These are phyloP conservation scores for Orchesella cincta DNA, from an alignment of 1,140 invertebrate genomes.

Conservation along the genomic window DNA sequence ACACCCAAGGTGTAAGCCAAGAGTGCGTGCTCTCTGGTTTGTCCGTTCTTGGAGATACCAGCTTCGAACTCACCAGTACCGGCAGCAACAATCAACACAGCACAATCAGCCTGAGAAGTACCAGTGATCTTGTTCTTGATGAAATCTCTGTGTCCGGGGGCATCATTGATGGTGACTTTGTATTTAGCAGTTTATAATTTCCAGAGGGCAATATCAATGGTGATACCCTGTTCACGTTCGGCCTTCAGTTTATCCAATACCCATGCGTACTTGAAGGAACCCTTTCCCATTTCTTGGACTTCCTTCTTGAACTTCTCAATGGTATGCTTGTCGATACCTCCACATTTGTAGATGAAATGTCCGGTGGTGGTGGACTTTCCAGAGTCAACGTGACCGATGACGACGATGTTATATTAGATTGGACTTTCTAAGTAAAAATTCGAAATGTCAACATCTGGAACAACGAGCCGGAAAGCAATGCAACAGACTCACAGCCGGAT, in stretches of 20 bases:
- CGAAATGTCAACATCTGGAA: not conserved
- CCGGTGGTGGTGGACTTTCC: slow-evolving; percentile 96
- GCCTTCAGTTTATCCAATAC: slow-evolving; percentile 72
- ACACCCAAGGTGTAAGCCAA: slow-evolving; percentile 96
- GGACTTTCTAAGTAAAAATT: not conserved
- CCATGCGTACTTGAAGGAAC: slow-evolving; percentile 71
- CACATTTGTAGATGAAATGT: slow-evolving; percentile 96
- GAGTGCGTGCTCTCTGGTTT: slow-evolving; percentile 95
- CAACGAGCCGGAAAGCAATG: not conserved
- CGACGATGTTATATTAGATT: slow-evolving; percentile 78
- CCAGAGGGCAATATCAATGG: slow-evolving; percentile 71
- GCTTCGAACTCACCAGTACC: slow-evolving; percentile 97
- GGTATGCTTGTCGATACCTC: slow-evolving; percentile 91
- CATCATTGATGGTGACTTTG: slow-evolving; percentile 70
- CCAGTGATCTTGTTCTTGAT: slow-evolving; percentile 76
- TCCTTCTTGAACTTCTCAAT: slow-evolving; percentile 97
- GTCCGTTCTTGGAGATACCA: slow-evolving; percentile 97
- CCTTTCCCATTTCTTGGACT: slow-evolving; percentile 77
- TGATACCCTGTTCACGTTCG: slow-evolving; percentile 71
- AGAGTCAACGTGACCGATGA: slow-evolving; percentile 96
- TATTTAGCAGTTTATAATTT: slow-evolving; percentile 69
- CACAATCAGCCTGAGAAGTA: slow-evolving; percentile 78
- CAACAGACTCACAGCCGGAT: not conserved
- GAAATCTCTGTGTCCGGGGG: slow-evolving; percentile 71
- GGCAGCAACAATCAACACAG: slow-evolving; percentile 93